Conservation (phyloP, 2,888 invertebrate species). For the Apodemia hepburni region DNA sequence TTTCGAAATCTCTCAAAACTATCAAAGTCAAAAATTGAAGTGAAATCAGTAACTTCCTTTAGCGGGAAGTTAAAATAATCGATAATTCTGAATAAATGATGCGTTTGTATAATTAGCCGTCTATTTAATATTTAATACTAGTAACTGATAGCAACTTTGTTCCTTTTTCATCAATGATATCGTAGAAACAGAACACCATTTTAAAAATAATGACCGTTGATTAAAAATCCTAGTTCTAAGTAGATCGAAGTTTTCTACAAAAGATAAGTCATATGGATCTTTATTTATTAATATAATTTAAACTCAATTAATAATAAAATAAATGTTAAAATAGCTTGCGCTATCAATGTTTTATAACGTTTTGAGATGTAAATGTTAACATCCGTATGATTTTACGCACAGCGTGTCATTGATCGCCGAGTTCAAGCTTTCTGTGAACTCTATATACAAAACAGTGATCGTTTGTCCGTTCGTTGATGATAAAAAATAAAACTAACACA, state of each 20-base stretch:
- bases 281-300: background rate
- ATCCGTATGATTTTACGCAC: slow-evolving; percentile 37
- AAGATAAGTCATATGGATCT: background rate
- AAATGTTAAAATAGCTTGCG: background rate
- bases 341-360: background rate
- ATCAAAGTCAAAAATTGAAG: too few relatives aligned
- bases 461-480: slow-evolving; percentile 1
- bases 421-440: slow-evolving; percentile 37
- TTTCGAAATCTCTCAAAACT: too few relatives aligned
- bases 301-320: background rate
- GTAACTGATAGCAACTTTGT: background rate
- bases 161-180: background rate
- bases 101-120: too few relatives aligned
- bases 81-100: too few relatives aligned
- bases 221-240: background rate
- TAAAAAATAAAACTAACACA: background rate
- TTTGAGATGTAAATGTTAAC: slow-evolving; percentile 16
- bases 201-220: background rate
- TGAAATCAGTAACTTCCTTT: too few relatives aligned
- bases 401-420: slow-evolving; percentile 38
- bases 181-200: background rate
- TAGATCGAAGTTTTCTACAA: background rate
- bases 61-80: too few relatives aligned
- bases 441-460: slow-evolving; percentile 1
- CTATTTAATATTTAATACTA: background rate